Base-by-base conservation (phyloP, 2,888 invertebrate genomes). In the Allophyes oxyacanthae region DNA sequence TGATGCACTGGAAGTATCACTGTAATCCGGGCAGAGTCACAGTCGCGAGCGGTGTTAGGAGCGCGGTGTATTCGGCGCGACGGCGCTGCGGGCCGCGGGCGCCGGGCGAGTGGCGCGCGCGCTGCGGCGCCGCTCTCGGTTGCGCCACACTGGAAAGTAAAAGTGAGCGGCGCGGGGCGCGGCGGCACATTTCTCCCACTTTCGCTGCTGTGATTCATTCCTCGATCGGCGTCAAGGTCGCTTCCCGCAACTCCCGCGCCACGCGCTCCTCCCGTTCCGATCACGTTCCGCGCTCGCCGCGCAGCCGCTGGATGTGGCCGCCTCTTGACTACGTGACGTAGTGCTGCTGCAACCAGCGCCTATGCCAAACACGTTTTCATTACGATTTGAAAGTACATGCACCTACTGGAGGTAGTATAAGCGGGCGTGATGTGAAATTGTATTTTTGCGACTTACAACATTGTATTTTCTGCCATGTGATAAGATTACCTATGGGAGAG, bases 91-190 rank as follows among this genome's bases (percentile, higher is more conserved):
- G 91, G 92, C 92, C 92, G 92, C 92, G 92, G 89, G 91, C 92
- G 92, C 92, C 92, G 92, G 88, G 88, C 92, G 92, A 92, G 92
- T 92, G 94, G 89, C 92, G 89, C 87, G 86, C 87, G 85, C 86
- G 81, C 81, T 81, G 78, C 79, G 84, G 90, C 88, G 89, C 87
- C 88, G 88, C 87, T 82, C 84, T 85, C 89, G 88, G 89, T 92
- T 94, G 92, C 93, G 93, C 90, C 93, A 92, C 90, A 88, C 87
- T 89, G 85, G 92, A 93, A 93, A 94, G 93, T 94, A 93, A 94
- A 94, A 92, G 92, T 94, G 88, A 92, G 88, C 84, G 89, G 90
- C 86, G 90, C 90, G 88, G 89, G 89, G 89, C 88, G 90, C 87
- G 91, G 84, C 83, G 82, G 80, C 83, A 86, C 93, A 91, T 94